These are phyloP conservation scores for Aricia agestis DNA, from an alignment of 1,140 invertebrate species.

Conservation along the genomic window DNA sequence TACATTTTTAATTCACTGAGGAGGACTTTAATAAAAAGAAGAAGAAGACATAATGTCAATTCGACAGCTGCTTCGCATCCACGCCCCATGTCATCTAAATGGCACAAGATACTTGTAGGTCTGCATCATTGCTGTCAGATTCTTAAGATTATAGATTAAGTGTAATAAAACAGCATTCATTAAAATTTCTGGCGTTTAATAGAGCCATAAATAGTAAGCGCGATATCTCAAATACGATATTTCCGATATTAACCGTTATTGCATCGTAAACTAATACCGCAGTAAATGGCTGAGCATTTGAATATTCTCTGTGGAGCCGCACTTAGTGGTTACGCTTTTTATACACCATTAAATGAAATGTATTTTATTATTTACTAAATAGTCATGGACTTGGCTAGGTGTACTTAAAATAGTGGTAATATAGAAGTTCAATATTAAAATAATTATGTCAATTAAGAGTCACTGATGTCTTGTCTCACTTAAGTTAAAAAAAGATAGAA, in stretches of 20 bases:
- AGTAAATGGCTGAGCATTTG: constrained; percentile 36
- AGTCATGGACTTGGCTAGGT: background rate
- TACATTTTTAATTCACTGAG: no score
- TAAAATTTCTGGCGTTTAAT: constrained; percentile 1
- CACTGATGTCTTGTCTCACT: no score
- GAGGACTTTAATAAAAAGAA: no score
- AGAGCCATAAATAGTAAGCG: background rate
- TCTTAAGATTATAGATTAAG: background rate
- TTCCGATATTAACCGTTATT: constrained; percentile 39
- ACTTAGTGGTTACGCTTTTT: constrained; percentile 9
- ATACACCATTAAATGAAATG: background rate
- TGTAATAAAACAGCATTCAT: background rate
- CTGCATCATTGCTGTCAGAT: background rate
- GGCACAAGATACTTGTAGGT: background rate
- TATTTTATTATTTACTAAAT: background rate
- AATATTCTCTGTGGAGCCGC: constrained; percentile 33
- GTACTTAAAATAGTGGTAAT: background rate
- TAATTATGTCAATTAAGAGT: no score
- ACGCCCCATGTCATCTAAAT: no score
- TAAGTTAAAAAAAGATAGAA: no score
- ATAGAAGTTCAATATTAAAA: no score
- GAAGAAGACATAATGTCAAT: no score
- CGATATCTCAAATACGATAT: constrained; percentile 26
- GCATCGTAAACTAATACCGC: constrained; percentile 41
- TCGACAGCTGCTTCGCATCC: no score